phyloP scores from a whole-genome alignment of 2,113 vertebrate species.

The Dipodomys stephensi region DNA sequence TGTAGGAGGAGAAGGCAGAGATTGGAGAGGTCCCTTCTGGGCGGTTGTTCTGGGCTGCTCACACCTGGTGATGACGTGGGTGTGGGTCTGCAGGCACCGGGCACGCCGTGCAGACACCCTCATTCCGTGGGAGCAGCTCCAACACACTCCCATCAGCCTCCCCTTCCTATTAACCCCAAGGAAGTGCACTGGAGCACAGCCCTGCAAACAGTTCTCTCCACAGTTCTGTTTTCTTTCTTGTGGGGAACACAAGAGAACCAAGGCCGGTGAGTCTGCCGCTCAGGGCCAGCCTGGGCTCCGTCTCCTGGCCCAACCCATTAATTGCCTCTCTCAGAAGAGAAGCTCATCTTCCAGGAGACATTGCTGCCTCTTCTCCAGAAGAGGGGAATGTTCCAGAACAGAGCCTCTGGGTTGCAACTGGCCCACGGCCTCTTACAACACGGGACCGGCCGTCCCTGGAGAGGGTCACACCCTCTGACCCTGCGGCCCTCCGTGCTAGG shows the following conservation, averaged over 20 bases:
- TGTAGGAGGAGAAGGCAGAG: not conserved
- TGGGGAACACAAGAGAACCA: conserved; percentile 25
- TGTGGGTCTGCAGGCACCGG: not conserved
- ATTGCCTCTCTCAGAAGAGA: conserved; percentile 44
- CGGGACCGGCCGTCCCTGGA: accelerated
- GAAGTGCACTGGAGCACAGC: too few relatives aligned
- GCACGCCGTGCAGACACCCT: not conserved
- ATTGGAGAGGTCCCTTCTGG: not conserved
- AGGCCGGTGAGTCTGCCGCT: conserved; percentile 46
- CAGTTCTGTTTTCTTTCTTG: conserved; percentile 33
- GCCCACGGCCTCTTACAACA: too few relatives aligned
- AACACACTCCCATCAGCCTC: not conserved
- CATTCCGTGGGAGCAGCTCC: too few relatives aligned
- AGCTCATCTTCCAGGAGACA: conserved; percentile 7
- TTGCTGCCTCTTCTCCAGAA: conserved; percentile 55
- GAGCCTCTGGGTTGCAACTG: not conserved
- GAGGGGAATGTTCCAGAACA: not conserved
- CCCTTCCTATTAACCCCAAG: too few relatives aligned
- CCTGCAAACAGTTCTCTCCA: not conserved
- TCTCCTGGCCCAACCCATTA: conserved; percentile 67
- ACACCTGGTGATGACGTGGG: too few relatives aligned
- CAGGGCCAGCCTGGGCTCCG: conserved; percentile 71
- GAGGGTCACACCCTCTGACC: too few relatives aligned
- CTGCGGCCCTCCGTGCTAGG: too few relatives aligned
- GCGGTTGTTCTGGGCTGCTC: too few relatives aligned